Conservation (phyloP, 2,888 invertebrate species). For the Brenthis ino region DNA sequence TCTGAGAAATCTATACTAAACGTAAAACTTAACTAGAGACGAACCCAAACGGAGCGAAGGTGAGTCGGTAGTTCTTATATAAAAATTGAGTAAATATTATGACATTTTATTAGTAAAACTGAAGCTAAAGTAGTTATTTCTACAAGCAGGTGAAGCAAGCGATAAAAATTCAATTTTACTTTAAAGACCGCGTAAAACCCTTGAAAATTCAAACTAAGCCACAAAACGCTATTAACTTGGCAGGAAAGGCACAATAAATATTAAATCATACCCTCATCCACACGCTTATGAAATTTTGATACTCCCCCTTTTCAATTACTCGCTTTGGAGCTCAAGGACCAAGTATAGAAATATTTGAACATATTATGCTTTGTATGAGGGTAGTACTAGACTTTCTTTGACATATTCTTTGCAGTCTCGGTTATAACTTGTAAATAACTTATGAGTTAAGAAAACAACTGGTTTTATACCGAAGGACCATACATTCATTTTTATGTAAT, state of each 20-base stretch:
- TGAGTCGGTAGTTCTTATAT: too few species aligned
- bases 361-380: not conserved
- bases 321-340: slow-evolving; percentile 27
- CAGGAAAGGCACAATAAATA: slow-evolving; percentile 42
- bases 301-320: slow-evolving; percentile 37
- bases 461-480: too few species aligned
- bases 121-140: slow-evolving; percentile 24
- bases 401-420: not conserved
- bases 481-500: too few species aligned
- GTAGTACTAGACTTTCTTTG: slow-evolving; percentile 1
- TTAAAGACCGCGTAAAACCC: slow-evolving; percentile 25
- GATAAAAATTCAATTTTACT: slow-evolving; percentile 19
- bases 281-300: slow-evolving; percentile 38
- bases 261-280: slow-evolving; percentile 39
- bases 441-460: too few species aligned
- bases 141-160: not conserved
- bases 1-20: too few species aligned
- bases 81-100: too few species aligned
- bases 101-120: too few species aligned
- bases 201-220: slow-evolving; percentile 37
- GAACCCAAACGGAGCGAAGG: too few species aligned
- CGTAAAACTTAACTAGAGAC: too few species aligned
- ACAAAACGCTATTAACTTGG: slow-evolving; percentile 40
- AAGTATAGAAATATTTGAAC: slow-evolving; percentile 12
- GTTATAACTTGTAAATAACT: too few species aligned